A percentile compares a stretch with the other conserved stretches of the same genome.
Evolutionary conservation across 92 coral and sea anemone species (phyloP).

Genomic region (Zoanthus gigantus): DNA sequence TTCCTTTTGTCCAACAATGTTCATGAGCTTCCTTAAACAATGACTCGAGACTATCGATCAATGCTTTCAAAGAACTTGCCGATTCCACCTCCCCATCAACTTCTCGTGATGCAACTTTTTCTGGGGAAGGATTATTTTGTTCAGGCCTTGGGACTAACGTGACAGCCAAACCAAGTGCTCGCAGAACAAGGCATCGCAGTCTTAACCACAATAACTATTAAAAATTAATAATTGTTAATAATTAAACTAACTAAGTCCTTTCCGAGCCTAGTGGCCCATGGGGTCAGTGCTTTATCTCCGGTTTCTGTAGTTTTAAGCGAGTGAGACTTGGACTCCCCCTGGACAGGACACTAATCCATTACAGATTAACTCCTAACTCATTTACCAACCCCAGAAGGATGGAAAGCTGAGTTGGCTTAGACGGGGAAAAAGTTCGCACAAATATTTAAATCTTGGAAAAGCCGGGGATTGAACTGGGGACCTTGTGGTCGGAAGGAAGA

Average conservation of each 20-base stretch:
- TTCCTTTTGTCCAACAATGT: slow-evolving; percentile 64
- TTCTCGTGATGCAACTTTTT: slow-evolving; percentile 2
- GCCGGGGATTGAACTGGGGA: no score
- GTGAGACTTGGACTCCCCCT: no score
- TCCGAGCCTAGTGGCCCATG: no score
- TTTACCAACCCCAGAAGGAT: no score
- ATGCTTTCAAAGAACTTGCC: slow-evolving; percentile 52
- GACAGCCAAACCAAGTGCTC: slow-evolving; percentile 79
- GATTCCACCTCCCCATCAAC: slow-evolving; percentile 60
- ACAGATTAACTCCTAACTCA: no score
- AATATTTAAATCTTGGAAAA: no score
- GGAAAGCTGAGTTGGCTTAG: no score
- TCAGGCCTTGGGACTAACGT: slow-evolving; percentile 71
- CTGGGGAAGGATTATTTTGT: slow-evolving; percentile 55
- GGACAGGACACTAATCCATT: no score
- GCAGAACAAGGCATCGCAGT: slow-evolving; percentile 73
- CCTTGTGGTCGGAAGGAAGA: no score
- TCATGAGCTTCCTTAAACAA: slow-evolving; percentile 64
- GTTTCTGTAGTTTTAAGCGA: no score
- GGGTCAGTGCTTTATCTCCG: no score
- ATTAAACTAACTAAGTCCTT: background rate
- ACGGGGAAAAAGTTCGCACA: no score
- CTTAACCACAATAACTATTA: slow-evolving; percentile 89
- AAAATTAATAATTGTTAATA: background rate
- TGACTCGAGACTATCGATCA: slow-evolving; percentile 62